Percentiles rank a stretch among this genome's conserved stretches.
Evolutionary conservation across 2,888 invertebrate genomes (phyloP).

Genomic region (Melipona beecheii): DNA sequence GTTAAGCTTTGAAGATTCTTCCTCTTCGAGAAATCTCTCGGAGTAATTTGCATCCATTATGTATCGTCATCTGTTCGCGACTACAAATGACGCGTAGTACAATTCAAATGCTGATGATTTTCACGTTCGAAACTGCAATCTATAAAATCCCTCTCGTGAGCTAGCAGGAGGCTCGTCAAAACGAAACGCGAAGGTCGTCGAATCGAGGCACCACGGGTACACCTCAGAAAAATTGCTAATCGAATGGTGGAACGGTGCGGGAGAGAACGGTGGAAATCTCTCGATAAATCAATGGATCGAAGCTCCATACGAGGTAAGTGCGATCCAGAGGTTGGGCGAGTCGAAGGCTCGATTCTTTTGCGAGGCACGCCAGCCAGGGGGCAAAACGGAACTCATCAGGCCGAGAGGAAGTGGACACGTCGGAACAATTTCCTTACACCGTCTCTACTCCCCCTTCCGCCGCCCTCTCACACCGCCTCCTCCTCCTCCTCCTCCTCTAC

Average conservation of each 20-base stretch:
- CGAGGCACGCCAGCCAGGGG: conserved; percentile 51
- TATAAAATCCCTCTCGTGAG: background rate
- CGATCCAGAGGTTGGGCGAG: conserved; percentile 33
- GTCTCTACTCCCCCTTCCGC: conserved; percentile 57
- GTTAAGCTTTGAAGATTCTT: too few species aligned
- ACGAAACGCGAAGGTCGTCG: background rate
- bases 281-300: conserved; percentile 38
- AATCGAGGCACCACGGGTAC: too few species aligned
- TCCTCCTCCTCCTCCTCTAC: background rate
- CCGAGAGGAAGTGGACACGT: conserved; percentile 83
- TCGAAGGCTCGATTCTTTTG: conserved; percentile 48
- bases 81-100: too few species aligned
- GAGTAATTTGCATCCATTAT: too few species aligned
- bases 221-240: background rate
- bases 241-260: background rate
- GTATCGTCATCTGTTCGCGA: too few species aligned
- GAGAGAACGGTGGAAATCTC: background rate
- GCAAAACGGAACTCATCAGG: conserved; percentile 83
- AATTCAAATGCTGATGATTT: too few species aligned
- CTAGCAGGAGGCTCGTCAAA: background rate
- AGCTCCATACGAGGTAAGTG: conserved; percentile 49
- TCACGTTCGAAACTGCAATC: background rate
- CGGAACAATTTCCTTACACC: conserved; percentile 83
- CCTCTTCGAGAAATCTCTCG: too few species aligned
- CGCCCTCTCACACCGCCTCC: conserved; percentile 20